Evolutionary conservation across 2,113 vertebrate genomes (phyloP).

Genomic region (Apistogramma diplotaenia): DNA sequence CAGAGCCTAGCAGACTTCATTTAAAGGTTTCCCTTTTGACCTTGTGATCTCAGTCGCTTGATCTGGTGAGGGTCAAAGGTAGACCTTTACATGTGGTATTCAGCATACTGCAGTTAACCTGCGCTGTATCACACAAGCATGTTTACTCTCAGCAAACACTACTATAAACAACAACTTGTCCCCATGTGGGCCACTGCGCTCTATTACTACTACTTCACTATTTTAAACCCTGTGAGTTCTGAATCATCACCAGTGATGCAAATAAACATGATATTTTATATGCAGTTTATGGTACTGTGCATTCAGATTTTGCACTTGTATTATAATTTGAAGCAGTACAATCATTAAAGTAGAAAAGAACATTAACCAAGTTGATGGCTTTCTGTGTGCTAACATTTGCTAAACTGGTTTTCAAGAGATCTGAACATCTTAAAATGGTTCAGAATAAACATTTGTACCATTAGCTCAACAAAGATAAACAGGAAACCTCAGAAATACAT

Average conservation of each 20-base stretch:
- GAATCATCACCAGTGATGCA: background rate
- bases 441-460: background rate
- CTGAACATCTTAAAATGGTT: background rate
- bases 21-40: background rate
- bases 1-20: background rate
- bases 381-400: background rate
- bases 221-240: background rate
- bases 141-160: background rate
- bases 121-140: background rate
- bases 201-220: background rate
- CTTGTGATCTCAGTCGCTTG: background rate
- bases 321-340: background rate
- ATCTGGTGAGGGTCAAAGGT: background rate
- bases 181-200: background rate
- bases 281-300: background rate
- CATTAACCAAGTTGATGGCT: background rate
- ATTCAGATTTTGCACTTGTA: background rate
- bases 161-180: background rate
- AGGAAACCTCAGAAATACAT: background rate
- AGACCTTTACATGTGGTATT: background rate
- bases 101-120: background rate
- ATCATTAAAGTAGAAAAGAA: background rate
- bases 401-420: background rate
- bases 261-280: background rate
- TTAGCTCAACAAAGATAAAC: background rate